Percentiles rank a stretch among this genome's conserved stretches.
phyloP scores from a whole-genome alignment of 2,113 vertebrate species.

The Chamaetylas fuelleborni region DNA sequence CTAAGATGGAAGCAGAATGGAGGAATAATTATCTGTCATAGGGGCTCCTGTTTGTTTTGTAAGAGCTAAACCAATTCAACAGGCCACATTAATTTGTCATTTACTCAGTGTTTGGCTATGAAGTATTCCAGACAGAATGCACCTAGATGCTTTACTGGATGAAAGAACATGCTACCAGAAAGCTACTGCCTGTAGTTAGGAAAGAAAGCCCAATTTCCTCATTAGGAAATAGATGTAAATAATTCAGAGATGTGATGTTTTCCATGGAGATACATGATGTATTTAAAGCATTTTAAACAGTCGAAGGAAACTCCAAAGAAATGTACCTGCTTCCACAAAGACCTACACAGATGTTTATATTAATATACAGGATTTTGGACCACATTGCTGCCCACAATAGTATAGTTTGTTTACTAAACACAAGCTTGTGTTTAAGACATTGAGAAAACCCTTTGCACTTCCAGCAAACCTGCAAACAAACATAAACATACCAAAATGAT shows the following conservation, averaged over 20 bases:
- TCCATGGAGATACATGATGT: neutral
- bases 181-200: neutral
- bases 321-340: neutral
- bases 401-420: neutral
- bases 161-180: neutral
- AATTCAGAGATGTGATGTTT: neutral
- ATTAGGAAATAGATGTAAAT: conserved; percentile 32
- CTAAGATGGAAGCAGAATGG: neutral
- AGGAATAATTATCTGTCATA: neutral
- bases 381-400: neutral
- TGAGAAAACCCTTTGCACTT: neutral
- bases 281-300: neutral
- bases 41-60: neutral
- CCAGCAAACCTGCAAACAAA: neutral
- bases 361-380: neutral
- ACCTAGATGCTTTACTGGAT: neutral
- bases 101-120: neutral
- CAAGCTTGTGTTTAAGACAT: neutral
- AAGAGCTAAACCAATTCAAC: neutral
- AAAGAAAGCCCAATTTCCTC: neutral
- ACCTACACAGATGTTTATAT: neutral
- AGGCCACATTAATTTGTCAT: neutral
- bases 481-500: neutral
- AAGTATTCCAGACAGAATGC: neutral
- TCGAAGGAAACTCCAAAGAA: neutral